phyloP scores from a whole-genome alignment of 2,797 vertebrate species.

The Picus viridis region DNA sequence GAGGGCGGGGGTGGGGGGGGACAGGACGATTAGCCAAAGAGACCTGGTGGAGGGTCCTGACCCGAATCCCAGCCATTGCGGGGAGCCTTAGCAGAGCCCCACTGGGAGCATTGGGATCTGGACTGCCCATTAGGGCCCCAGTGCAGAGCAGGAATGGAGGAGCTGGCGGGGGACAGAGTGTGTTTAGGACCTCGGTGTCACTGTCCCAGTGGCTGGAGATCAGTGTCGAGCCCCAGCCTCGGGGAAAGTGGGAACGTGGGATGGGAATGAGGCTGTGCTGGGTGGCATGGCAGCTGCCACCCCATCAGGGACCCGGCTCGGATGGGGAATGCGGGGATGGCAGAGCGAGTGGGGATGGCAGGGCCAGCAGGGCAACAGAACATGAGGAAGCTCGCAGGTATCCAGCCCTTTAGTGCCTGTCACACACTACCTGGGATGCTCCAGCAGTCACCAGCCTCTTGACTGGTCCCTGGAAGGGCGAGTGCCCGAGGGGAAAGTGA shows the following conservation, averaged over 20 bases:
- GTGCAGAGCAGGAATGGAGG: rapidly evolving
- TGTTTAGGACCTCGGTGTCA: rapidly evolving
- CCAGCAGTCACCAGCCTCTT: not conserved
- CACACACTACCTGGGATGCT: rapidly evolving
- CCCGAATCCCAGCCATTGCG: conserved; percentile 24
- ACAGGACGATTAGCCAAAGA: conserved; percentile 41
- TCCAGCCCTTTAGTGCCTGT: rapidly evolving
- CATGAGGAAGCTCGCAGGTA: not conserved
- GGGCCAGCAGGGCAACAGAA: not conserved
- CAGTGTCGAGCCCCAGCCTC: rapidly evolving
- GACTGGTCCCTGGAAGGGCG: too few species aligned
- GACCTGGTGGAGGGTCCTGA: conserved; percentile 53
- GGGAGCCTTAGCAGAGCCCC: not conserved
- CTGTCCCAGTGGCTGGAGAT: not conserved
- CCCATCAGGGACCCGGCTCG: rapidly evolving
- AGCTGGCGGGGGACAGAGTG: rapidly evolving
- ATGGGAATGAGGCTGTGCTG: not conserved
- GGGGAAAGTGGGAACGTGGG: rapidly evolving
- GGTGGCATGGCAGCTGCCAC: not conserved
- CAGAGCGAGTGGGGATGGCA: too few species aligned
- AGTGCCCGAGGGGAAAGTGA: rapidly evolving
- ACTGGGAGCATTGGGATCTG: not conserved
- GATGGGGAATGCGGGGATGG: too few species aligned
- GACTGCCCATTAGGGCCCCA: rapidly evolving
- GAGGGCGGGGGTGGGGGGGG: not conserved